phyloP scores from a whole-genome alignment of 2,888 invertebrate species.

The Dasysyrphus tricinctus region DNA sequence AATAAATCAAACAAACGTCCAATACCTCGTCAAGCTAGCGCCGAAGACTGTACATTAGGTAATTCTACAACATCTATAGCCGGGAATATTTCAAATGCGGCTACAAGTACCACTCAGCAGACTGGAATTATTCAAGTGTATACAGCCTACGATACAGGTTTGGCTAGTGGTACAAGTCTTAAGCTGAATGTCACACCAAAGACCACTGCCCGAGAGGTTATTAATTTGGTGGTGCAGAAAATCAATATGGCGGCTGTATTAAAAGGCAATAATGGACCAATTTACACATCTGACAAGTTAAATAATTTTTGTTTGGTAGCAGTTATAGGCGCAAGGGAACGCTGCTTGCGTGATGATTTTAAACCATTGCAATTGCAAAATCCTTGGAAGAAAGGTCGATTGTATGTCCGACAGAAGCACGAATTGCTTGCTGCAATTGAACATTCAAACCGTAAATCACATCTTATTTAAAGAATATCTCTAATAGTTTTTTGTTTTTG shows the following conservation, averaged over 20 bases:
- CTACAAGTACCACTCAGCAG: slow-evolving; percentile 50
- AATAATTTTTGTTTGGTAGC: slow-evolving; percentile 97
- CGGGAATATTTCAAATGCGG: slow-evolving; percentile 75
- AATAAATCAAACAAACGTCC: slow-evolving; percentile 78
- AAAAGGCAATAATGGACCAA: slow-evolving; percentile 93
- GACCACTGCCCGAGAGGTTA: slow-evolving; percentile 97
- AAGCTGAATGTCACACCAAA: slow-evolving; percentile 96
- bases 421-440: slow-evolving; percentile 94
- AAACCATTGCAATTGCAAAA: slow-evolving; percentile 96
- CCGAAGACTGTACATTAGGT: slow-evolving; percentile 78
- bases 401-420: slow-evolving; percentile 96
- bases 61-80: slow-evolving; percentile 78
- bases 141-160: slow-evolving; percentile 97
- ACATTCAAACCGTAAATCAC: slow-evolving; percentile 92
- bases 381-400: slow-evolving; percentile 96
- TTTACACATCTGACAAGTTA: slow-evolving; percentile 92
- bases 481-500: background rate
- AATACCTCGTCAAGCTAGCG: slow-evolving; percentile 79
- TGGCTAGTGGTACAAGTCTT: slow-evolving; percentile 96
- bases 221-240: slow-evolving; percentile 97
- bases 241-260: slow-evolving; percentile 95
- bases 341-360: slow-evolving; percentile 97
- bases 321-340: slow-evolving; percentile 96
- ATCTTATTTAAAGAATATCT: slow-evolving; percentile 80
- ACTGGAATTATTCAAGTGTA: slow-evolving; percentile 89